A percentile compares a stretch with the other conserved stretches of the same genome.
Evolutionary conservation across 2,113 vertebrate species (phyloP).

Genomic region (Eleginops maclovinus): DNA sequence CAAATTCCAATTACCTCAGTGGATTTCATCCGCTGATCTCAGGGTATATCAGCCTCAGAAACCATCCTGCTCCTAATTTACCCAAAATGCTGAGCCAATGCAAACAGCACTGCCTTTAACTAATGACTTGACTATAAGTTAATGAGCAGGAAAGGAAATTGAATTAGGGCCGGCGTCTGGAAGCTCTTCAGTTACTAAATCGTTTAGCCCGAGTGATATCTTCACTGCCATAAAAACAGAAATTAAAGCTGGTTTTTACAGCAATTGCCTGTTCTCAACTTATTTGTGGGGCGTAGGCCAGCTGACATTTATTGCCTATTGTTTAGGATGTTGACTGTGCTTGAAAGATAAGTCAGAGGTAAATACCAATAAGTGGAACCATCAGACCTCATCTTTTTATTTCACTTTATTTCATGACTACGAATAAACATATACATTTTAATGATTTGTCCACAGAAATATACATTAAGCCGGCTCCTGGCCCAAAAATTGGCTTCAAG

Average conservation of each 20-base stretch:
- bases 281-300: conserved; percentile 35
- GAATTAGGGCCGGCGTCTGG: conserved; percentile 54
- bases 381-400: background rate
- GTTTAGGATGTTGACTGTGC: conserved; percentile 13
- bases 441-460: background rate
- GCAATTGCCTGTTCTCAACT: conserved; percentile 32
- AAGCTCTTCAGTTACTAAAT: conserved; percentile 58
- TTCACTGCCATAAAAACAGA: conserved; percentile 19
- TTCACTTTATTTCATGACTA: too few relatives aligned
- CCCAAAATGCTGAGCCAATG: conserved; percentile 57
- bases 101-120: conserved; percentile 48
- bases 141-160: conserved; percentile 68
- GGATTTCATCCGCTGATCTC: conserved; percentile 30
- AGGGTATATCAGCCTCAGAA: conserved; percentile 13
- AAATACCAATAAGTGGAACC: background rate
- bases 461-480: background rate
- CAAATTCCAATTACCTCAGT: conserved; percentile 32
- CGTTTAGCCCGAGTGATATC: conserved; percentile 13
- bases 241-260: conserved; percentile 32
- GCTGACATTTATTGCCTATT: conserved; percentile 35
- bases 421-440: background rate
- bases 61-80: conserved; percentile 33
- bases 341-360: background rate
- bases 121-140: conserved; percentile 63
- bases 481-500: background rate